Percentiles rank a stretch among this genome's conserved stretches.
phyloP scores from a whole-genome alignment of 2,797 vertebrate species.

The Dendrocincla tyrannina region DNA sequence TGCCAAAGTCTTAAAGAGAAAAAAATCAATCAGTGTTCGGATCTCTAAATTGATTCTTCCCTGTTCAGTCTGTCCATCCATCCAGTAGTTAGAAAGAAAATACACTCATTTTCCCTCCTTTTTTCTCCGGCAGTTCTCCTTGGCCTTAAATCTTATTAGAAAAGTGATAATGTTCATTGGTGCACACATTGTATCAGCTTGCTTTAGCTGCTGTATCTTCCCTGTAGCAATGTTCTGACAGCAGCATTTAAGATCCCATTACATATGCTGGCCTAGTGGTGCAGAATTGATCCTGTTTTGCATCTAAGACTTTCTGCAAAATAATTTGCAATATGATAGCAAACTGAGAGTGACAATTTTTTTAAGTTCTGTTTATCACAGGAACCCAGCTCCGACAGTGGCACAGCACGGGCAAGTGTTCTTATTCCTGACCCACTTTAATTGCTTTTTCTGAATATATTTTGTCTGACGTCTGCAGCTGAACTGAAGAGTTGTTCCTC shows the following conservation, averaged over 20 bases:
- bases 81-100: neutral
- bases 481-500: neutral
- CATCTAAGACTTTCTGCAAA: neutral
- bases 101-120: neutral
- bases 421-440: neutral
- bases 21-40: rapidly evolving
- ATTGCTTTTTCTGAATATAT: neutral
- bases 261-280: neutral
- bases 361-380: neutral
- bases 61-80: neutral
- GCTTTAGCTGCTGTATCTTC: neutral
- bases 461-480: neutral
- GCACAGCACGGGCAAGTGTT: neutral
- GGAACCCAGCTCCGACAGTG: neutral
- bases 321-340: neutral
- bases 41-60: neutral
- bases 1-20: neutral
- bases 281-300: neutral
- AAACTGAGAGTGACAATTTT: neutral
- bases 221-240: neutral
- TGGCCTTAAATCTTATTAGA: neutral
- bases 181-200: neutral
- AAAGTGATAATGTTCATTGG: neutral
- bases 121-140: neutral
- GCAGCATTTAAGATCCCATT: neutral